Evolutionary conservation across 2,888 invertebrate species (phyloP), one percentile per base, ranked within the genome.

Genomic region (Stenodera caucasica): DNA sequence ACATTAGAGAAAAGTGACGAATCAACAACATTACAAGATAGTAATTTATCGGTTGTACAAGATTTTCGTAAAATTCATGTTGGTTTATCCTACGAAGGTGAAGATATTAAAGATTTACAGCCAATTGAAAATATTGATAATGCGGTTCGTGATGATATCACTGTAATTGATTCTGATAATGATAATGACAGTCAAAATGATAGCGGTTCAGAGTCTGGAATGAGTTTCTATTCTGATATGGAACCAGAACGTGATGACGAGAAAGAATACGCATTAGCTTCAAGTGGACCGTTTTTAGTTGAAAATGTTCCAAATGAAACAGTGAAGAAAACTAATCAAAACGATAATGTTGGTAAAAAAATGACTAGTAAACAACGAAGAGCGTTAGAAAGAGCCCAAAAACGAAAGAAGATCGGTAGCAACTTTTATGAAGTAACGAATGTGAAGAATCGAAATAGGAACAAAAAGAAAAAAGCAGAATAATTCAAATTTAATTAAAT

Each of bases 361-460:
- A 72, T 91, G 54, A 92, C 90, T 1, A 90, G 92, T 49, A 93
- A 90, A 80, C 86, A 92, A 74, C 85, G 87, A 67, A 85, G 94
- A 68, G 89, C 90, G 0, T 68, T 88, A 2, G 92, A 93, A 64
- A 84, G 94, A 68, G 85, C 88, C 11, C 86, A 85, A 67, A 91
- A 90, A 69, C 84, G 91, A 11, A 91, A 89, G 77, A 94, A 92
- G 76, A 88, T 91, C 61, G 94, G 94, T 70, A 92, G 91, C 78
- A 91, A 94, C 81, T 94, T 94, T 77, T 94, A 94, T 79, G 93
- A 93, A 84, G 87, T 90, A 30, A 84, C 90, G 9, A 94, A 95
- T 83, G 94, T 94, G 55, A 94, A 94, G 78, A 94, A 94, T 80
- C 87, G 89, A 69, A 93, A 92, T 81, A 87, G 90, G 66, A 86